Evolutionary conservation across 2,888 invertebrate genomes (phyloP), one percentile per base, ranked within the genome.

Genomic region (Stomorhina lunata): DNA sequence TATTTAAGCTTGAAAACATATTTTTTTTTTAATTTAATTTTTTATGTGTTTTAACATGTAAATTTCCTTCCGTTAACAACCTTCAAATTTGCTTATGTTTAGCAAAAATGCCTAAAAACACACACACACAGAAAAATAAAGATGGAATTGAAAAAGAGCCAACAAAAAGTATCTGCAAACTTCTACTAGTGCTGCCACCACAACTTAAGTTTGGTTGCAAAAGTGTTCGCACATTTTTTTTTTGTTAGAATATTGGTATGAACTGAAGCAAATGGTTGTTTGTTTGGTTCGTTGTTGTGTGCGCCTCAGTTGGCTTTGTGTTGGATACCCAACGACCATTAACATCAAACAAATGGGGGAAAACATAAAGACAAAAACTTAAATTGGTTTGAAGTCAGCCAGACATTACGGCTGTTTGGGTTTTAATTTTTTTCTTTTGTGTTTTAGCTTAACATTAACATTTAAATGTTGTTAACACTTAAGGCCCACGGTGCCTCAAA

Each of bases 381-480:
- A n/a, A 1, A 77, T 61, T 22, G 69, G 78, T 82, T 75, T 50
- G 79, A 82, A 75, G 69, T 59, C 59, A 75, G 79, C 81, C 69
- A 82, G 81, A 82, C 81, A 82, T 69, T 50, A 57, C 81, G 81
- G 79, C 81, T 65, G 75, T 82, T 66, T 40, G 10, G 20, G 40
- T 45, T 10, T 45, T 37, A 15, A 37, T 22, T 25, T 50, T 6
- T 37, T 55, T 27, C 4, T 45, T 40, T 75, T 37, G 57, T 40
- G 57, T 76, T 15, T 50, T 48, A 45, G 10, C 6, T 10, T 4
- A 25, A 29, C 15, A 15, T 4, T 20, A 71, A 71, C 10, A 48
- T 63, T 77, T 61, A 10, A 34, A 20, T 27, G 45, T 66, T 73
- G 55, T 55, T 61, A 34, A 43, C 48, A 79, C 40, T 10, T 7